phyloP scores from a whole-genome alignment of 2,113 vertebrate species.

The Dasyprocta punctata region DNA sequence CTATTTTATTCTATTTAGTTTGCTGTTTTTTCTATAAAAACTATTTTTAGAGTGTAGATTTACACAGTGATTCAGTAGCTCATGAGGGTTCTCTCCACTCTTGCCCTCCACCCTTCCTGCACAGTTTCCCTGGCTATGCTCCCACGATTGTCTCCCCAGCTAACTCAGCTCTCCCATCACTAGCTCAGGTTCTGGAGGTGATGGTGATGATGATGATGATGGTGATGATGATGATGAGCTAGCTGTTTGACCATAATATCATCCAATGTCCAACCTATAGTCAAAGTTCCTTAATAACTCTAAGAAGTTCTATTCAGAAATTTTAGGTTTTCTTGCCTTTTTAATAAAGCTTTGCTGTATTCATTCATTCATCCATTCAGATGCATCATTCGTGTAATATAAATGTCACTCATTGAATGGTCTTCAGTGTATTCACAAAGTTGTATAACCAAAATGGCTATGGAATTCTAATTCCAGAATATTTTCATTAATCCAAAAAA shows the following conservation, averaged over 20 bases:
- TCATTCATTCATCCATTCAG: neutral
- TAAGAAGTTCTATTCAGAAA: neutral
- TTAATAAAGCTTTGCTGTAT: neutral
- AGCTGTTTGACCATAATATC: neutral
- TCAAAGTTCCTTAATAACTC: neutral
- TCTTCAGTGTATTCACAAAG: neutral
- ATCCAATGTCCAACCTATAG: neutral
- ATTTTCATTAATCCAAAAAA: neutral
- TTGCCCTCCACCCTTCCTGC: neutral
- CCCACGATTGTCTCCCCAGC: neutral
- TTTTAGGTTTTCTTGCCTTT: constrained; percentile 17
- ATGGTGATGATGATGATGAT: no score
- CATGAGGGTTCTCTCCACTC: neutral
- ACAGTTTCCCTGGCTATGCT: neutral
- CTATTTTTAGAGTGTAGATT: neutral
- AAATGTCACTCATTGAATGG: neutral
- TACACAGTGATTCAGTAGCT: neutral
- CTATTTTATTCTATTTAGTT: neutral
- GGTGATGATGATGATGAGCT: no score
- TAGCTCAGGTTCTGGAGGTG: neutral
- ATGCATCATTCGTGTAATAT: neutral
- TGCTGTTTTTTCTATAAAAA: neutral
- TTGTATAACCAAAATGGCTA: neutral
- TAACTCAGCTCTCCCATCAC: neutral
- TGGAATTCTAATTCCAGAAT: neutral